Evolutionary conservation across 2,113 vertebrate genomes (phyloP).

Genomic region (Proteles cristata): DNA sequence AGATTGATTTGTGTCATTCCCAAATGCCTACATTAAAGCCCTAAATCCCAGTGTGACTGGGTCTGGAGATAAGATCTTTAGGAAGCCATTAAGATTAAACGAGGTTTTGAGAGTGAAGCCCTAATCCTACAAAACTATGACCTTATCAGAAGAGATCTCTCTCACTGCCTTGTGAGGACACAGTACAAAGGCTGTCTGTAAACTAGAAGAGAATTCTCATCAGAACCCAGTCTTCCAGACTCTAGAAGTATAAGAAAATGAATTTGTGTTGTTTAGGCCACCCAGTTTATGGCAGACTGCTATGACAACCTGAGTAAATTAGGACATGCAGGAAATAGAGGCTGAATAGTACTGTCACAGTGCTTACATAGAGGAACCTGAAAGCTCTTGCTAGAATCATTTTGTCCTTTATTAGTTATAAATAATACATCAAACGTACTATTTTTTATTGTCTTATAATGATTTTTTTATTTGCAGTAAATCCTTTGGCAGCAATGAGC

Average conservation of each 20-base stretch:
- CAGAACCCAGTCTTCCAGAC: background rate
- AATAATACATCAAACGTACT: slow-evolving; percentile 29
- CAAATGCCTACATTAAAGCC: background rate
- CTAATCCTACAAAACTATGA: background rate
- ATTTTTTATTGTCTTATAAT: background rate
- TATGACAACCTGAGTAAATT: background rate
- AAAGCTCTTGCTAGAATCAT: background rate
- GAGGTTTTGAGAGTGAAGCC: background rate
- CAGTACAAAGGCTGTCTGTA: background rate
- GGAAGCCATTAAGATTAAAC: background rate
- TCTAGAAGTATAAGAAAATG: background rate
- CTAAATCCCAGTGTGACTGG: background rate
- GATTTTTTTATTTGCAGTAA: background rate
- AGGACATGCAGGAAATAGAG: background rate
- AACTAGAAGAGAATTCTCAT: background rate
- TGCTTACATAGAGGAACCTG: background rate
- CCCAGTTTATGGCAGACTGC: background rate
- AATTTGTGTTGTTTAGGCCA: background rate
- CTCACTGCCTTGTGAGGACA: background rate
- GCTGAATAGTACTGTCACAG: background rate
- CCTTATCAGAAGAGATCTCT: background rate
- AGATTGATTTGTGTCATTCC: background rate
- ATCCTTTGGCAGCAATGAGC: slow-evolving; percentile 8
- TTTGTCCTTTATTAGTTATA: background rate
- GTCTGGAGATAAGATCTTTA: background rate